phyloP scores from a whole-genome alignment of 2,888 invertebrate genomes.

The Sinohyriopsis cumingii region DNA sequence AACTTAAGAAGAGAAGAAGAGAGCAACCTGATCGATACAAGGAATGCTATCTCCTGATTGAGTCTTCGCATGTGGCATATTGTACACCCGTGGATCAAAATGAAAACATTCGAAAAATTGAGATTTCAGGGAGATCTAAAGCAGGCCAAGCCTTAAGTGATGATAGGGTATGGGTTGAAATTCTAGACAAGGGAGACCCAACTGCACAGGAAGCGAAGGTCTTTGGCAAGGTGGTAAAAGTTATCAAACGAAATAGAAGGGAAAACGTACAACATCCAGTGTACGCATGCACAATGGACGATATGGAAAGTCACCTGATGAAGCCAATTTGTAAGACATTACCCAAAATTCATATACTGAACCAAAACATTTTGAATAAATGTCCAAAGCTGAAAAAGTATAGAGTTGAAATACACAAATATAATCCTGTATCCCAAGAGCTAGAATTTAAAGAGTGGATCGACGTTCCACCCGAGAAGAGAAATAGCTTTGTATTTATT shows the following conservation, averaged over 20 bases:
- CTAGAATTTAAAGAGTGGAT: constrained; percentile 15
- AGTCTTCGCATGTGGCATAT: constrained; percentile 34
- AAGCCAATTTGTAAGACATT: constrained; percentile 50
- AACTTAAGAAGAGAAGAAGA: too few species aligned
- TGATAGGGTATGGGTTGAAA: constrained; percentile 45
- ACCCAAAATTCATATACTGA: constrained; percentile 44
- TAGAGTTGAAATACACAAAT: constrained; percentile 37
- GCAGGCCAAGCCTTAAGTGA: constrained; percentile 44
- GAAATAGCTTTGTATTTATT: constrained; percentile 41
- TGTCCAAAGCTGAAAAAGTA: constrained; percentile 7
- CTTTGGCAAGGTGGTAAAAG: constrained; percentile 44
- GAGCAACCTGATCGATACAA: constrained; percentile 30
- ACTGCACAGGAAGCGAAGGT: constrained; percentile 15
- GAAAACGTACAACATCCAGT: constrained; percentile 36
- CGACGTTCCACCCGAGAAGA: constrained; percentile 30
- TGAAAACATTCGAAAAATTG: constrained; percentile 22
- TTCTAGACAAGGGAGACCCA: constrained; percentile 22
- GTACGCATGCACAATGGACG: constrained; percentile 45
- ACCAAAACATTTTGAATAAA: constrained; percentile 12
- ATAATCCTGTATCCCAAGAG: constrained; percentile 18
- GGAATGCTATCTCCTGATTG: constrained; percentile 32
- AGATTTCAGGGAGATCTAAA: constrained; percentile 44
- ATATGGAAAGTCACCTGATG: constrained; percentile 39
- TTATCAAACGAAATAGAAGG: constrained; percentile 22
- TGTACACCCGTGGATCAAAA: constrained; percentile 28